Evolutionary conservation across 2,888 invertebrate genomes (phyloP), one percentile per base, ranked within the genome.

Genomic region (Conchocele bisecta): DNA sequence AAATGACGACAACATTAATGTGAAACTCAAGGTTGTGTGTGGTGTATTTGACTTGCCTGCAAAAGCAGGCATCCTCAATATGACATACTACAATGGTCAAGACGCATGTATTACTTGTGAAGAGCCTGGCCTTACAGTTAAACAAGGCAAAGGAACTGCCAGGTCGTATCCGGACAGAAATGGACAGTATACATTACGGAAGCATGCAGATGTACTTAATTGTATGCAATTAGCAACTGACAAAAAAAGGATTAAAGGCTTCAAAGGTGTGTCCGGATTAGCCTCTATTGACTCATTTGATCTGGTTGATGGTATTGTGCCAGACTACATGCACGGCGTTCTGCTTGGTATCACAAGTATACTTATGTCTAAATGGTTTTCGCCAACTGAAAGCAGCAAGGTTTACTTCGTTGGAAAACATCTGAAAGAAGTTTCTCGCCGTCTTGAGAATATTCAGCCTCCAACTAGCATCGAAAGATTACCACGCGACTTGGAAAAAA

Each of bases 81-180:
- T 77, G 77, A 60, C 41, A 2, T 60, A 64, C 28, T 64, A 22
- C 39, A 77, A 77, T 71, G 77, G 74, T 4, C 13, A 31, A 41
- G 9, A 64, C 41, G 66, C 64, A 28, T 77, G 77, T 33, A 74
- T 70, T 13, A 53, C 59, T 20, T 77, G 77, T 64, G 74, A 77
- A 51, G 71, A 74, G 33, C 63, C 57, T 31, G 77, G 74, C 3
- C 39, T 56, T 22, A 57, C 42, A 5, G 70, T 71, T 5, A 24
- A 57, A 37, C 60, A 68, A 65, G 59, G 60, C 31, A 60, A 59
- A 50, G 67, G 58, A 53, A 26, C 44, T 6, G 54, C 64, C 5
- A 31, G 56, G 20, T 64, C 22, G 26, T 64, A 64, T 56, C 64
- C 64, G 17, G 2, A 64, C 56, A 64, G 54, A 56, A 64, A 46